A percentile compares a stretch with the other conserved stretches of the same genome.
phyloP scores from a whole-genome alignment of 2,888 invertebrate species.

The Dryobotodes eremita region DNA sequence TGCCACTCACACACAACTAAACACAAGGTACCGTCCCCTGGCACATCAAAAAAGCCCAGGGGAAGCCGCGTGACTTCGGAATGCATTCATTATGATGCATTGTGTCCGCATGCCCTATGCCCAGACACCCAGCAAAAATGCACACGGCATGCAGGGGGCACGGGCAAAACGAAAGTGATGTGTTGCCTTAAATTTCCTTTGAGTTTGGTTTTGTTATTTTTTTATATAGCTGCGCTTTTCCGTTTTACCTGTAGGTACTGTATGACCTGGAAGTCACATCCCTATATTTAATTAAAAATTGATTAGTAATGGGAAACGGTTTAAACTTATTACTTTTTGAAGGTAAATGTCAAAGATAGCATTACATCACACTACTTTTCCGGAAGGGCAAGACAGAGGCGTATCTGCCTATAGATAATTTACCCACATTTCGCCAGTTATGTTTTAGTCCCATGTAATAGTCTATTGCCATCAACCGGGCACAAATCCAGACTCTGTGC shows the following conservation, averaged over 20 bases:
- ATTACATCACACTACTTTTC: neutral
- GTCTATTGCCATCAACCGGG: neutral
- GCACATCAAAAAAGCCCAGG: slow-evolving; percentile 60
- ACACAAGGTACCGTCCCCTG: slow-evolving; percentile 53
- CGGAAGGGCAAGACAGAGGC: neutral
- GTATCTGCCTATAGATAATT: too few species aligned
- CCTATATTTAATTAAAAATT: neutral
- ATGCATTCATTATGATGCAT: slow-evolving; percentile 82
- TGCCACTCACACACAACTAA: slow-evolving; percentile 32
- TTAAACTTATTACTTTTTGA: neutral
- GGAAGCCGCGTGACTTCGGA: slow-evolving; percentile 73
- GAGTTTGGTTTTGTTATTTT: slow-evolving; percentile 8
- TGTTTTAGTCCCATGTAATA: neutral
- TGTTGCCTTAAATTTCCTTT: slow-evolving; percentile 21
- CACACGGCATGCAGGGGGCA: slow-evolving; percentile 41
- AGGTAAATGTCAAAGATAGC: too few species aligned
- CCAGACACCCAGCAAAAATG: slow-evolving; percentile 55
- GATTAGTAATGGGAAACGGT: neutral
- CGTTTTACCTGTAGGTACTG: neutral
- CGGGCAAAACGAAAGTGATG: slow-evolving; percentile 55
- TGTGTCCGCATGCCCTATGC: slow-evolving; percentile 72
- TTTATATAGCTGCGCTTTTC: slow-evolving; percentile 35
- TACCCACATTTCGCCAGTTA: neutral
- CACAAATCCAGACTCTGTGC: neutral
- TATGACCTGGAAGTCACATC: neutral